Percentiles rank a stretch among this genome's conserved stretches.
phyloP scores from a whole-genome alignment of 1,140 invertebrate genomes.

The Anthonomus grandis region DNA sequence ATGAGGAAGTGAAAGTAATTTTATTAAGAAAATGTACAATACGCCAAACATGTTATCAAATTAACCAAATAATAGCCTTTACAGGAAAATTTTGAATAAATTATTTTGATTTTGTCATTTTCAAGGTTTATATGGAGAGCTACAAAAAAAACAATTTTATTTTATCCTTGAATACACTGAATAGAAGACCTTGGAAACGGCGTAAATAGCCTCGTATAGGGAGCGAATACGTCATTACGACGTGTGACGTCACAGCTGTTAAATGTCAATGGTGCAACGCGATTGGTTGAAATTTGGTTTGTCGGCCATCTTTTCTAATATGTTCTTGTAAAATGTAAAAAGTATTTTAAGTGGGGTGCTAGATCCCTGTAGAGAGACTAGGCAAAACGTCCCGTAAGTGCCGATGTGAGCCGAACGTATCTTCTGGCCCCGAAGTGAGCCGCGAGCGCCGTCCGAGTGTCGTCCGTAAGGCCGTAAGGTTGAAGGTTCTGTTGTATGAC shows the following conservation, averaged over 20 bases:
- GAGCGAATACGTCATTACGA: conserved; percentile 37
- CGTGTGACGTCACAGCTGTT: conserved; percentile 38
- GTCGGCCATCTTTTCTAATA: conserved; percentile 45
- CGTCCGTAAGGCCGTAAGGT: conserved; percentile 29
- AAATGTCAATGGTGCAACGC: conserved; percentile 18
- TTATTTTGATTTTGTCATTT: background rate
- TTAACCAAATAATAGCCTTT: background rate
- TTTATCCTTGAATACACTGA: conserved; percentile 58
- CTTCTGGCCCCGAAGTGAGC: conserved; percentile 29
- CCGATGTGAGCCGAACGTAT: conserved; percentile 26
- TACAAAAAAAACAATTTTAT: too few relatives aligned
- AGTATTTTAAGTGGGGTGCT: conserved; percentile 19
- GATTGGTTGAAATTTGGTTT: conserved; percentile 35
- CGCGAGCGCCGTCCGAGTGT: conserved; percentile 24
- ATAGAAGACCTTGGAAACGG: conserved; percentile 44
- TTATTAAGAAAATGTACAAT: conserved; percentile 6
- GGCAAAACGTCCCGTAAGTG: conserved; percentile 28
- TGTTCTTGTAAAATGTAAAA: conserved; percentile 37
- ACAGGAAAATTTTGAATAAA: background rate
- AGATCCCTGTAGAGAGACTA: conserved; percentile 31
- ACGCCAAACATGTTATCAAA: conserved; percentile 16
- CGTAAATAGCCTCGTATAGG: conserved; percentile 36
- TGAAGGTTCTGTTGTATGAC: conserved; percentile 30
- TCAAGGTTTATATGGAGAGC: conserved; percentile 8
- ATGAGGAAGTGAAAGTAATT: background rate